Conservation (phyloP, 2,113 vertebrate species). For the Naja naja region DNA sequence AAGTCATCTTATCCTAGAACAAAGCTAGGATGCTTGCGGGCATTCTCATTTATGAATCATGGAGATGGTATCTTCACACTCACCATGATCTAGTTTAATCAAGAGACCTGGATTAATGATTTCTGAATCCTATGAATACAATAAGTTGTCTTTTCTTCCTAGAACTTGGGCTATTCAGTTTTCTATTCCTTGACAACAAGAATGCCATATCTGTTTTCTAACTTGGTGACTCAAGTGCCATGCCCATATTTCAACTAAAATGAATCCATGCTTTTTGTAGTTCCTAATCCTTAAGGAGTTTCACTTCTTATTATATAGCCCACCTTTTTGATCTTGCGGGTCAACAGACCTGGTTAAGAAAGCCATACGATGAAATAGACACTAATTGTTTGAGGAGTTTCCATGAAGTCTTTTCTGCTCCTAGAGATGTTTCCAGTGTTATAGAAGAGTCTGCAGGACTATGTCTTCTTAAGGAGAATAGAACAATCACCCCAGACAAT, state of each 20-base stretch:
- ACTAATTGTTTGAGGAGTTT: neutral
- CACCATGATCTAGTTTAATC: neutral
- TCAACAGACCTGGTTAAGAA: neutral
- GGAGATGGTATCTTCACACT: neutral
- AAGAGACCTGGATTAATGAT: neutral
- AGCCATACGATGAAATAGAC: neutral
- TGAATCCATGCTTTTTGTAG: neutral
- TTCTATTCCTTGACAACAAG: neutral
- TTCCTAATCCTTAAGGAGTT: neutral
- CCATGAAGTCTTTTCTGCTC: neutral
- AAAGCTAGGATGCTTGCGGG: neutral
- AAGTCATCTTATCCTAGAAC: neutral
- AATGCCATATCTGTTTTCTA: neutral
- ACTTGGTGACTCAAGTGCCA: neutral
- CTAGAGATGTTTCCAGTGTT: neutral
- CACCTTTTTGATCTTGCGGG: neutral
- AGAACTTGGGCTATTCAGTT: neutral
- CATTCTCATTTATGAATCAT: neutral
- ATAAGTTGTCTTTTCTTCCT: neutral
- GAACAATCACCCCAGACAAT: neutral
- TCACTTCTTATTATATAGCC: neutral
- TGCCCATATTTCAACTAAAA: neutral
- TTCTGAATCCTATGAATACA: neutral
- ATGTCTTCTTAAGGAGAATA: neutral
- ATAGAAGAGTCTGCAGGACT: neutral